Base-by-base conservation (phyloP, 2,797 vertebrate species). In the Acanthurus tractus region DNA sequence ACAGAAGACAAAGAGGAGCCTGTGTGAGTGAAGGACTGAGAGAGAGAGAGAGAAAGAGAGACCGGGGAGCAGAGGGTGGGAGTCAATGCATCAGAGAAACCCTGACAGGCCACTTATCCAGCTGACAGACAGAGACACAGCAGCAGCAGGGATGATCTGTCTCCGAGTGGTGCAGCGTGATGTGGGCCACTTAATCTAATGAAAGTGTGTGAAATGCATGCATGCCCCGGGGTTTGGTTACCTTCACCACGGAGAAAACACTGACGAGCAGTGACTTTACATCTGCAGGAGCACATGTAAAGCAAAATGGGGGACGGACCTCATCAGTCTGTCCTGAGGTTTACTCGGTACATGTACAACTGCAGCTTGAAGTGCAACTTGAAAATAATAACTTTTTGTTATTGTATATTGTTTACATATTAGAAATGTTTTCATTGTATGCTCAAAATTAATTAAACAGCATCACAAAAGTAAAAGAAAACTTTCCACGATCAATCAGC, bases 81-180 rank as follows among this genome's bases (percentile, higher is more conserved):
- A 81, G 80, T 76, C 63, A 50, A 93, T 93, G 82, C 74, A 93
- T 93, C 89, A 89, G 78, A 74, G 68, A 42, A 42, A 54, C 71
- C 86, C 79, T 88, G 87, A 91, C 91, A 90, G 87, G 73, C 83
- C 85, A 90, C 87, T 89, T 90, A 92, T 89, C 86, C 82, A 73
- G 75, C 89, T 86, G 90, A 90, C 86, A 90, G 85, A 88, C 79
- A 83, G 79, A 88, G 88, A 90, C 65, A 87, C 78, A 63, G 78
- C 64, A 90, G 77, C 70, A 80, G 81, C 79, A 76, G 82, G 77
- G 89, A 86, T 80, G 82, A 89, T 90, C 86, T 57, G 79, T 89
- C 89, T 80, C 79, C 3, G 15, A 86, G 81, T 61, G 71, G 17
- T 77, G 86, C 77, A 65, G 74, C 18, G 46, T 76, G 75, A 87